phyloP scores from a whole-genome alignment of 2,113 vertebrate species.

The Oreotrochilus melanogaster region DNA sequence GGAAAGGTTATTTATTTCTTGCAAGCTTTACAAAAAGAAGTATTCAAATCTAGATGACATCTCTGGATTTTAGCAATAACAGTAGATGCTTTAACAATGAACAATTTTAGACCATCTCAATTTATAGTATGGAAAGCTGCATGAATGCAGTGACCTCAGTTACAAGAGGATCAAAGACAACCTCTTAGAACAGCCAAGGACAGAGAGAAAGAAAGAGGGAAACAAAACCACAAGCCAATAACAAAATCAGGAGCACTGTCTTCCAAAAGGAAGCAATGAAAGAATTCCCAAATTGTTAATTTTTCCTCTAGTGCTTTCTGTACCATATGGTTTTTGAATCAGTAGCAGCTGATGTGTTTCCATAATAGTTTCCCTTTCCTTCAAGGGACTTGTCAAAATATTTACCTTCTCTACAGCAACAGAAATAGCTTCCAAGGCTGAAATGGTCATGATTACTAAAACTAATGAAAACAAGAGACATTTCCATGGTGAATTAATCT shows the following conservation, averaged over 20 bases:
- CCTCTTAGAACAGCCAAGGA: background rate
- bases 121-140: background rate
- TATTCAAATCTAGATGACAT: background rate
- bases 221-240: background rate
- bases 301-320: slow-evolving; percentile 1
- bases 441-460: background rate
- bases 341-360: slow-evolving; percentile 36
- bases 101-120: background rate
- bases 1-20: background rate
- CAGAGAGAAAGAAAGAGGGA: background rate
- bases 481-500: slow-evolving; percentile 23
- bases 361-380: slow-evolving; percentile 50
- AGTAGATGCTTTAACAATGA: background rate
- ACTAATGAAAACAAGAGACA: slow-evolving; percentile 3
- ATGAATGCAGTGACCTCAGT: background rate
- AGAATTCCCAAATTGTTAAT: background rate
- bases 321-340: slow-evolving; percentile 35
- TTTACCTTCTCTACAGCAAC: slow-evolving; percentile 50
- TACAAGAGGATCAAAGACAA: background rate
- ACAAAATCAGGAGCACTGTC: background rate
- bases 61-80: background rate
- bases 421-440: slow-evolving; percentile 41
- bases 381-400: slow-evolving; percentile 50
- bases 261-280: background rate
- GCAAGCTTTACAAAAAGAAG: background rate